These are phyloP conservation scores for Agonopterix alstromeriana DNA, from an alignment of 2,888 invertebrate species.

Conservation along the genomic window DNA sequence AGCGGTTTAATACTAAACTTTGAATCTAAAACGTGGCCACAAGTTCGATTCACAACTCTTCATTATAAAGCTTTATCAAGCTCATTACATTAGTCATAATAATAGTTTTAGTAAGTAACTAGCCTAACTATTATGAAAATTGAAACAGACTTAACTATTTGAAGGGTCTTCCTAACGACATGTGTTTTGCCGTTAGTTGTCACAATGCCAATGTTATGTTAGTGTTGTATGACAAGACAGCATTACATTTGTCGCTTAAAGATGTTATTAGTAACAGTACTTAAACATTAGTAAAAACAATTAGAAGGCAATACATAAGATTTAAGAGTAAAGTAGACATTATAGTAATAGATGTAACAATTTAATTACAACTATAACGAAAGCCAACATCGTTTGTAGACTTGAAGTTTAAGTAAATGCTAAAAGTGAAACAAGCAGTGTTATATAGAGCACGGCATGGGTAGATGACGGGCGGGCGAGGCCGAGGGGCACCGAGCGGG, in stretches of 20 bases:
- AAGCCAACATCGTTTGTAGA: conserved; percentile 38
- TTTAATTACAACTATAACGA: conserved; percentile 27
- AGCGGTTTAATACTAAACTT: conserved; percentile 52
- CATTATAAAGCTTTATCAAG: conserved; percentile 74
- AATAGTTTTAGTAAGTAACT: conserved; percentile 40
- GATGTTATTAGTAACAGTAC: background rate
- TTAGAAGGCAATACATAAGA: conserved; percentile 49
- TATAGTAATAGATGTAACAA: conserved; percentile 17
- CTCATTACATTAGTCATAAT: conserved; percentile 67
- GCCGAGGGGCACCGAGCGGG: background rate
- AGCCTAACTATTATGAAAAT: conserved; percentile 28
- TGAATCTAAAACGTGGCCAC: conserved; percentile 66
- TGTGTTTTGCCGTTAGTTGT: no score
- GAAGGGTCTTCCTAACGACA: no score
- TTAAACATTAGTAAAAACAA: conserved; percentile 6
- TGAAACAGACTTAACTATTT: no score
- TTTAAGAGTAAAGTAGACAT: conserved; percentile 29
- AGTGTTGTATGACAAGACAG: no score
- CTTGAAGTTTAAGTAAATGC: conserved; percentile 32
- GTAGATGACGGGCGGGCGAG: conserved; percentile 27
- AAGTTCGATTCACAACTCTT: conserved; percentile 76
- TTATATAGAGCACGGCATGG: conserved; percentile 56
- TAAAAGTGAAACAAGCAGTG: conserved; percentile 56
- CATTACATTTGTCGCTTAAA: conserved; percentile 13
- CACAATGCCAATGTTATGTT: no score